Evolutionary conservation across 35 echinoderm and acorn worm species (phyloP), one percentile per base, ranked within the genome.

Genomic region (Strongylocentrotus purpuratus): DNA sequence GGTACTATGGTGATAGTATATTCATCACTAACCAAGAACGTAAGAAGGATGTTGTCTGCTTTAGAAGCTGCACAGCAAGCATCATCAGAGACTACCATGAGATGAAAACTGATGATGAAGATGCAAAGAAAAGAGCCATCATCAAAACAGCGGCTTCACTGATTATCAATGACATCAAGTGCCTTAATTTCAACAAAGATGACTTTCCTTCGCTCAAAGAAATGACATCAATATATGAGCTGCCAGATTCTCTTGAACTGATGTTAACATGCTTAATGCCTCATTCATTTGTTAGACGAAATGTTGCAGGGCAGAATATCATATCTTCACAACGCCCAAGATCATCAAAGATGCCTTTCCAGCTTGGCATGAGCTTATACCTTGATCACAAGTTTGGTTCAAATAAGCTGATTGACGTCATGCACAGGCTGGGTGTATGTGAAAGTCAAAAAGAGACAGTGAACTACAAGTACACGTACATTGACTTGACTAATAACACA

Each of bases 331-430:
- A 61, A 45, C 96, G 94, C 47, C 96, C 96, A 92, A 95, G 90
- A 94, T 96, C 96, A 94, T 94, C 86, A 70, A 95, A 94, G 59
- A 94, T 96, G 96, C 96, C 94, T 45, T 96, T 94, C 60, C 96
- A 95, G 33, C 94, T 96, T 70, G 96, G 96, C 22, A 94, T 95
- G 86, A 92, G 94, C 45, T 91, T 96, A 28, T 95, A 96, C 58
- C 46, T 96, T 90, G 95, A 96, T 96, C 95, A 96, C 70, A 96
- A 88, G 70, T 96, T 96, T 94, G 35, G 92, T 86, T 96, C 95
- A 86, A 59, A 96, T n/a, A n/a, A n/a, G n/a, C n/a, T n/a, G n/a
- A n/a, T n/a, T n/a, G n/a, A n/a, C n/a, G n/a, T n/a, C n/a, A n/a
- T n/a, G n/a, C n/a, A 96, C 71, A 59, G 92, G 85, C 46, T 94